Percentiles rank a stretch among this genome's conserved stretches.
Evolutionary conservation across 2,797 vertebrate genomes (phyloP).

Genomic region (Avahi laniger): DNA sequence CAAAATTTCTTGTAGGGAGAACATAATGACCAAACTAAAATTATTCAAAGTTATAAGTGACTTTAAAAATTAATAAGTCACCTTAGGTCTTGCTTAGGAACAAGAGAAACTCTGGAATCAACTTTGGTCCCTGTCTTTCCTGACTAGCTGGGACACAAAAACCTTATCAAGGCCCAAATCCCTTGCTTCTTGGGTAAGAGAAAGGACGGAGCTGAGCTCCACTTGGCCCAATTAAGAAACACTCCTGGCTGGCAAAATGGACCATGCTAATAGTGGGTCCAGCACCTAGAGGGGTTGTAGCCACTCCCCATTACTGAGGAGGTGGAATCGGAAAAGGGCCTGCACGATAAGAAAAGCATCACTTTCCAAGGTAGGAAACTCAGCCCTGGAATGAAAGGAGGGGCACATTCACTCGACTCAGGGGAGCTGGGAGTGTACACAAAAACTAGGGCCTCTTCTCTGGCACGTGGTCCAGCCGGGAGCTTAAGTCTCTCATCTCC

Average conservation of each 20-base stretch:
- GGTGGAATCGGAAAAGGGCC: background rate
- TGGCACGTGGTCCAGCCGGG: background rate
- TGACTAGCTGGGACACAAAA: background rate
- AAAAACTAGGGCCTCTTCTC: background rate
- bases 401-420: fast-evolving
- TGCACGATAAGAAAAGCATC: background rate
- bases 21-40: background rate
- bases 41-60: background rate
- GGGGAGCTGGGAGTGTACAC: background rate
- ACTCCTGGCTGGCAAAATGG: background rate
- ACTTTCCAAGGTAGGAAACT: background rate
- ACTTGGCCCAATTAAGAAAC: background rate
- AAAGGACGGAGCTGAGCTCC: background rate
- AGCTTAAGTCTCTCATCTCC: background rate
- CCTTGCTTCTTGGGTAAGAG: background rate
- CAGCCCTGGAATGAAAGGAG: background rate
- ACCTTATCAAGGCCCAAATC: background rate
- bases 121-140: background rate
- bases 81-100: background rate
- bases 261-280: background rate
- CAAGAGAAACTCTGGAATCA: background rate
- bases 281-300: background rate
- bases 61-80: slow-evolving; percentile 36
- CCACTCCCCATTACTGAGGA: background rate
- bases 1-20: background rate